These are phyloP conservation scores for Hoplodrina ambigua DNA, from an alignment of 2,888 invertebrate species.

Conservation along the genomic window DNA sequence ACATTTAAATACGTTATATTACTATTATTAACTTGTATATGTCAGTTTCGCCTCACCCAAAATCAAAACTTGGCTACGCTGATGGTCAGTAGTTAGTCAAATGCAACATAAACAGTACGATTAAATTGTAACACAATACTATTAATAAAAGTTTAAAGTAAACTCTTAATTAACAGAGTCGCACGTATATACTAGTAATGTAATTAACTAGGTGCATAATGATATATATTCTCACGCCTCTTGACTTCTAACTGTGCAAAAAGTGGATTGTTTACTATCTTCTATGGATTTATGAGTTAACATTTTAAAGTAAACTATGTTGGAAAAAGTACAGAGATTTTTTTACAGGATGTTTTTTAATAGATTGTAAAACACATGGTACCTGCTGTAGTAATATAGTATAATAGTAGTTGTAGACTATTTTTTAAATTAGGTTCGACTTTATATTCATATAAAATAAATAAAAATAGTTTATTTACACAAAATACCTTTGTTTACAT, in stretches of 20 bases:
- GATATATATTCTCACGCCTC: conserved; percentile 25
- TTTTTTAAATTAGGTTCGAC: no score
- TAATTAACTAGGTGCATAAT: conserved; percentile 31
- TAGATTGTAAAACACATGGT: no score
- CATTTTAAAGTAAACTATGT: not conserved
- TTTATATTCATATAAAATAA: no score
- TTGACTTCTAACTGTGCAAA: conserved; percentile 25
- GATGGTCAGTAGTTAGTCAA: no score
- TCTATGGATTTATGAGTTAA: not conserved
- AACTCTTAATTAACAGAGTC: conserved; percentile 34
- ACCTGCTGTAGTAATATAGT: no score
- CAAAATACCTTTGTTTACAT: no score
- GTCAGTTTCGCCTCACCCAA: no score
- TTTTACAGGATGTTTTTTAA: not conserved
- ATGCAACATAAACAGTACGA: not conserved
- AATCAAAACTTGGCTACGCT: no score
- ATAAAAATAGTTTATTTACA: no score
- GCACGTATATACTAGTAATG: conserved; percentile 38
- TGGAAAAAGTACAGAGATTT: not conserved
- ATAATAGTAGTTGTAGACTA: no score
- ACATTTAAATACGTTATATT: no score
- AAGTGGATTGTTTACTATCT: conserved; percentile 16
- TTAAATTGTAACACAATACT: not conserved
- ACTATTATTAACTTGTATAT: no score
- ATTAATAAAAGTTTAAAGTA: not conserved